Evolutionary conservation across 35 echinoderm and acorn worm genomes (phyloP).

Genomic region (Anneissia japonica): DNA sequence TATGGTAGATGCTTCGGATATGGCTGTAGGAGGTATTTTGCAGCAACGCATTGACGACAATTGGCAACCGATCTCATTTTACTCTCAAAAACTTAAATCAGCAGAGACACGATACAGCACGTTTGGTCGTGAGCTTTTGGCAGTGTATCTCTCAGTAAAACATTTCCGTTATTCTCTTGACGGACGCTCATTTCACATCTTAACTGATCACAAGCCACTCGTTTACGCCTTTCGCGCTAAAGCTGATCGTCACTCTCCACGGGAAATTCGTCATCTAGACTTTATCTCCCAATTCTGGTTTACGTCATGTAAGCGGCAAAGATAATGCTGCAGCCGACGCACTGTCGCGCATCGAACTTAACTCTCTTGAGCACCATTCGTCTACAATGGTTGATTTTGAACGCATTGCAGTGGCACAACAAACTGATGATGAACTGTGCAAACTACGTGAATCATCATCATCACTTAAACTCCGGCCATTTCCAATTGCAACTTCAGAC

Average conservation of each 20-base stretch:
- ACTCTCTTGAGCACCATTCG: neutral
- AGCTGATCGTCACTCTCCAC: conserved; percentile 36
- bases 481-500: neutral
- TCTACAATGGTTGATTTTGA: conserved; percentile 5
- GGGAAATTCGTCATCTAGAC: conserved; percentile 42
- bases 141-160: conserved; percentile 19
- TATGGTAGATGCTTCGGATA: neutral
- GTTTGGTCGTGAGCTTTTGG: conserved; percentile 39
- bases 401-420: neutral
- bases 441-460: neutral
- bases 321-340: conserved; percentile 10
- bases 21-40: conserved; percentile 7
- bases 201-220: conserved; percentile 48
- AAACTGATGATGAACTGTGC: neutral
- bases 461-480: neutral
- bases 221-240: conserved; percentile 17
- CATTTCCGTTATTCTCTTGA: conserved; percentile 39
- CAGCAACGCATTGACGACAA: conserved; percentile 12
- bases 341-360: neutral
- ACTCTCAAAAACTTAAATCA: neutral
- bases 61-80: conserved; percentile 44
- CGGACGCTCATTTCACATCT: conserved; percentile 30
- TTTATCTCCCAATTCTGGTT: conserved; percentile 37
- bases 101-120: conserved; percentile 32
- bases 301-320: conserved; percentile 36